Base-by-base conservation (phyloP, 2,113 vertebrate genomes). In the Cyprinodon tularosa region DNA sequence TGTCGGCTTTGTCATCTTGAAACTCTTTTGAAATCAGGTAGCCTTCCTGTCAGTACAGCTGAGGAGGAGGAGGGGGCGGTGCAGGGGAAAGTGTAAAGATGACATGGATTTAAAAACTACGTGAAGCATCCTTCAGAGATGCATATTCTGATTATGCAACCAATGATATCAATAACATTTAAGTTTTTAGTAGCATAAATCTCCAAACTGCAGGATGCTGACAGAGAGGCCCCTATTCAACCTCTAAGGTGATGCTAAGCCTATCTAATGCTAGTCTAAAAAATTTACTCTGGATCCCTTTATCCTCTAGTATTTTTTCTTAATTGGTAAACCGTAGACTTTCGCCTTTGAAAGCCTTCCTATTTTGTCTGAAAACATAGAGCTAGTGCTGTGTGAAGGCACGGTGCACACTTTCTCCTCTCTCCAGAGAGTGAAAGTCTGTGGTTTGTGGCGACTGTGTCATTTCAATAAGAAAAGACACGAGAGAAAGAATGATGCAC, bases 271-370 rank as follows among this genome's bases (percentile, higher is more conserved):
- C 84, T 88, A 84, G 65, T 85, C 84, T 85, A 74, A 91, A 91
- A 90, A 88, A 90, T 91, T 86, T 84, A 88, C 84, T 84, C 67
- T 80, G 81, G 74, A 88, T 80, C 88, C 84, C 65, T 87, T 91
- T 85, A 81, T 88, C 81, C 80, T 80, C 74, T 63, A 83, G 83
- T 29, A 83, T 74, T 84, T 85, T 84, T 86, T 92, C 80, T 82
- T 78, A 89, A 71, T 72, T 71, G 80, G 80, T 88, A 83, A 84
- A 87, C 86, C 81, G 53, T 83, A 77, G 79, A 78, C 70, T 86
- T 66, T 12, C 38, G 67, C 67, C 64, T 67, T 81, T 81, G 74
- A 83, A 83, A 77, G 48, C 79, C 75, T 75, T 62, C 40, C 44
- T 53, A 82, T 78, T 81, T 80, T 29, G 66, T 44, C 66, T 42